Evolutionary conservation across 2,888 invertebrate species (phyloP).

Genomic region (Tromatobia lineatoria): DNA sequence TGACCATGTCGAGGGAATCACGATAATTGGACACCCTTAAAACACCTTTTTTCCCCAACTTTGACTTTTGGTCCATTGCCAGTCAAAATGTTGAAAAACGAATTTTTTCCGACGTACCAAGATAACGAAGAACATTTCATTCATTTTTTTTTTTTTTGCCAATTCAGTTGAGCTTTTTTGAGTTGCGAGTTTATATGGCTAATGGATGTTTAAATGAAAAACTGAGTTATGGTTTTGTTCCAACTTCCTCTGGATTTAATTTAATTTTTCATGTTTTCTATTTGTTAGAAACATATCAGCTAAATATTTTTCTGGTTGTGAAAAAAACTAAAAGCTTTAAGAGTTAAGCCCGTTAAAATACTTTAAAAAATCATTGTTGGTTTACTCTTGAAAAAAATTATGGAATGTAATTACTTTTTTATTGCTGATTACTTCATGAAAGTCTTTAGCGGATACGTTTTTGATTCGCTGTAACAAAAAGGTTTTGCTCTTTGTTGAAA

Average conservation of each 20-base stretch:
- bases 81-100: neutral
- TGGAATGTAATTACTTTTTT: too few relatives aligned
- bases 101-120: neutral
- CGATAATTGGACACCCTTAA: slow-evolving; percentile 53
- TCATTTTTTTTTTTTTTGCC: neutral
- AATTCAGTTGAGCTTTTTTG: neutral
- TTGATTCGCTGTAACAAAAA: too few relatives aligned
- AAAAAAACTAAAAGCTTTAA: neutral
- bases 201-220: neutral
- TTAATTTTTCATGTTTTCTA: slow-evolving; percentile 2
- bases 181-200: neutral
- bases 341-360: neutral
- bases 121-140: slow-evolving; percentile 1
- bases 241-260: slow-evolving; percentile 4
- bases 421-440: too few relatives aligned
- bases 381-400: too few relatives aligned
- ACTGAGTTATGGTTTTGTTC: neutral
- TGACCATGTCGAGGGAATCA: slow-evolving; percentile 69
- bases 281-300: neutral
- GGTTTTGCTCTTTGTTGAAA: too few relatives aligned
- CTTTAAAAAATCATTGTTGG: too few relatives aligned
- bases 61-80: neutral
- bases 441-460: too few relatives aligned
- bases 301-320: slow-evolving; percentile 1
- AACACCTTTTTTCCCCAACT: neutral